Conservation (phyloP, 2,888 invertebrate genomes). For the Coleophora flavipennella region DNA sequence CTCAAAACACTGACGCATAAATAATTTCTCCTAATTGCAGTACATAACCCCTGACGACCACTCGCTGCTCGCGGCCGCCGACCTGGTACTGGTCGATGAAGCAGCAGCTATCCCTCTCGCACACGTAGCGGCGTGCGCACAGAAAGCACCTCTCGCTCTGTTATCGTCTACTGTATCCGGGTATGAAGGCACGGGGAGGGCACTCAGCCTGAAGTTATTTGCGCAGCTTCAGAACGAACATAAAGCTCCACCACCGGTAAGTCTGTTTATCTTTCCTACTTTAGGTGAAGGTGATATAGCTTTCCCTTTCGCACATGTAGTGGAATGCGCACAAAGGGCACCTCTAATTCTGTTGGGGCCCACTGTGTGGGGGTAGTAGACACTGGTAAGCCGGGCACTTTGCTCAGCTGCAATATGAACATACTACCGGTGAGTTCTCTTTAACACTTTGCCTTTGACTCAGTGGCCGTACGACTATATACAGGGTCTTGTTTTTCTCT, state of each 20-base stretch:
- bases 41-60: constrained; percentile 96
- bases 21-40: constrained; percentile 50
- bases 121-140: constrained; percentile 88
- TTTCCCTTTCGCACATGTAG: too few relatives aligned
- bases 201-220: constrained; percentile 94
- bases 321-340: too few relatives aligned
- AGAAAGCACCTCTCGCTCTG: constrained; percentile 93
- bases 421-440: too few relatives aligned
- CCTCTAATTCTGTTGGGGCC: too few relatives aligned
- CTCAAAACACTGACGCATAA: too few relatives aligned
- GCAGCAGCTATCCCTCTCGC: constrained; percentile 98
- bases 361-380: too few relatives aligned
- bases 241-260: constrained; percentile 74
- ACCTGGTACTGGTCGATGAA: constrained; percentile 96
- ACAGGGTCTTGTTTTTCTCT: too few relatives aligned
- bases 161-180: constrained; percentile 98
- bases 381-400: too few relatives aligned
- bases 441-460: too few relatives aligned
- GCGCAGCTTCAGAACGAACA: constrained; percentile 83
- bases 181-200: constrained; percentile 98
- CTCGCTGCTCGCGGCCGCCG: constrained; percentile 91
- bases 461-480: too few relatives aligned
- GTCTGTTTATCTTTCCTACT: constrained; percentile 8
- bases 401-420: too few relatives aligned
- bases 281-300: too few relatives aligned